These are phyloP conservation scores for Nineta flava DNA, from an alignment of 2,888 invertebrate species.

Conservation along the genomic window DNA sequence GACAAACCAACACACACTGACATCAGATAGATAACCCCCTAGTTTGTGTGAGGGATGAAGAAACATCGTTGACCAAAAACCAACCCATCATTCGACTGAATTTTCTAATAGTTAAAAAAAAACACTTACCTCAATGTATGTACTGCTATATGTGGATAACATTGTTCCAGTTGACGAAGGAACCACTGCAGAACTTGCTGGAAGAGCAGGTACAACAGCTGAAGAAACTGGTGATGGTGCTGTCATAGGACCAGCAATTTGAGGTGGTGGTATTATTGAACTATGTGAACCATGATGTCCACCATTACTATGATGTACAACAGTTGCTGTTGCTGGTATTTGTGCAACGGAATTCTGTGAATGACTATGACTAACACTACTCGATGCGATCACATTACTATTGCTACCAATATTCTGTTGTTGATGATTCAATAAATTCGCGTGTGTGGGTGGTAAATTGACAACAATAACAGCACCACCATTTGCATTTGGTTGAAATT, in stretches of 20 bases:
- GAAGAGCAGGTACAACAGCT: slow-evolving; percentile 14
- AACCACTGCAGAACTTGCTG: slow-evolving; percentile 18
- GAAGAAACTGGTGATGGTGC: slow-evolving; percentile 9
- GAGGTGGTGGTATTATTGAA: slow-evolving; percentile 8
- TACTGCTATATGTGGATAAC: slow-evolving; percentile 35
- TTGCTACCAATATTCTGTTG: slow-evolving; percentile 18
- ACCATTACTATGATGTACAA: slow-evolving; percentile 18
- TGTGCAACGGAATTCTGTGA: slow-evolving; percentile 15
- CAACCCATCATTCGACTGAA: not conserved
- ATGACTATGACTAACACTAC: slow-evolving; percentile 14
- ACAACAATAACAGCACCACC: slow-evolving; percentile 68
- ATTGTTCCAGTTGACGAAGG: slow-evolving; percentile 28
- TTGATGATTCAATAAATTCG: slow-evolving; percentile 26
- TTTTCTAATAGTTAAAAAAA: no score
- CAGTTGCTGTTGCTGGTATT: slow-evolving; percentile 14
- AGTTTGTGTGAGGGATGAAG: no score
- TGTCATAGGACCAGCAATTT: slow-evolving; percentile 8
- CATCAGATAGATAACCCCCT: no score
- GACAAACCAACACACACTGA: no score
- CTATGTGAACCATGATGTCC: slow-evolving; percentile 12
- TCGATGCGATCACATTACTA: slow-evolving; percentile 9
- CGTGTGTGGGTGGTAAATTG: slow-evolving; percentile 56
- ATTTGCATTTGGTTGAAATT: slow-evolving; percentile 42
- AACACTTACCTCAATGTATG: slow-evolving; percentile 38
- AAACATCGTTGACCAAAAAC: no score